Evolutionary conservation across 1,140 invertebrate genomes (phyloP), one percentile per base, ranked within the genome.

Genomic region (Cydia fagiglandana): DNA sequence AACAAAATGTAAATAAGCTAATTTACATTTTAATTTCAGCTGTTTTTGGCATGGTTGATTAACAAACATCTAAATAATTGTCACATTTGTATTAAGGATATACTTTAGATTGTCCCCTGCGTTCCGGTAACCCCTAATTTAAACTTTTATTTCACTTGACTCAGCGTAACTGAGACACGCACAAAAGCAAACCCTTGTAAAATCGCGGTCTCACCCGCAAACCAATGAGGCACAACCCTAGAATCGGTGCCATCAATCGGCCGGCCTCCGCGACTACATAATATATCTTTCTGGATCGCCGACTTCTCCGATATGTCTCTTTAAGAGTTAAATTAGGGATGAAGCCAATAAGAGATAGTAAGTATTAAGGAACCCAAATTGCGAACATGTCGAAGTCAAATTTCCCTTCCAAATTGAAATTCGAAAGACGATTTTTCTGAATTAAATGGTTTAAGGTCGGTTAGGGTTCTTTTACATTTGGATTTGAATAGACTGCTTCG

Each of bases 241-340:
- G 80, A 86, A 86, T 88, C 74, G 81, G 77, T 80, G 56, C 84
- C 81, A 90, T 90, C 86, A 89, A 89, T 82, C 80, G 75, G 73
- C 77, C 77, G 76, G 70, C 76, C 80, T 81, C 80, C 83, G 83
- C 81, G 82, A 81, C 81, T 84, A 83, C 85, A 53, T 64, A 24
- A 83, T 84, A 83, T 80, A 83, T 86, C 85, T 90, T 86, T 87
- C 81, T 83, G 84, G 78, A 79, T 86, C 83, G 80, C 75, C 84
- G 82, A 81, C 73, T 75, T 75, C 80, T 78, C 77, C 85, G 70
- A 88, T 89, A 83, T 79, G 82, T 89, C 85, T 88, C 81, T 82
- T 86, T 88, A 87, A 73, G 80, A 86, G 85, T 88, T 89, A 89
- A 91, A 90, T 89, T 86, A 86, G 82, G 88, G 87, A 85, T 86